A percentile compares a stretch with the other conserved stretches of the same genome.
These are phyloP conservation scores for Papilio glaucus DNA, from an alignment of 1,140 invertebrate genomes.

Conservation along the genomic window DNA sequence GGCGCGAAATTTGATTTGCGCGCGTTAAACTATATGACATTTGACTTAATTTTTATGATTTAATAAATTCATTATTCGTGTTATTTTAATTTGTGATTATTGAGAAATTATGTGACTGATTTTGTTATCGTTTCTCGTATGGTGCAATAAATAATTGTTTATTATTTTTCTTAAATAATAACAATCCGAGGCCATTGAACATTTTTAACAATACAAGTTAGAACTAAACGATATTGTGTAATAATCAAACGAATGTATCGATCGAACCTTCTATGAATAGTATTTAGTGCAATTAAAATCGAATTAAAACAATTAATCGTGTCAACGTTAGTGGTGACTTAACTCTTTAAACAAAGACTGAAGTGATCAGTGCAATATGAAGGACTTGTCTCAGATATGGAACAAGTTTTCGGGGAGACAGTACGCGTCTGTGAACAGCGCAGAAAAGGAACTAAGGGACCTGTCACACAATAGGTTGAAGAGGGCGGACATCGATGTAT, in stretches of 20 bases:
- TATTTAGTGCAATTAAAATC: constrained; percentile 40
- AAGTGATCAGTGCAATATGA: constrained; percentile 77
- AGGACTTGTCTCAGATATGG: constrained; percentile 84
- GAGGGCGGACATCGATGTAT: constrained; percentile 56
- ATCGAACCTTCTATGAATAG: constrained; percentile 24
- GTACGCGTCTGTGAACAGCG: constrained; percentile 78
- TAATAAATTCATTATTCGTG: too few relatives aligned
- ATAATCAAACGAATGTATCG: background rate
- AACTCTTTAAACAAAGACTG: constrained; percentile 14
- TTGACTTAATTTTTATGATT: background rate
- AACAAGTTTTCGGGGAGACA: constrained; percentile 76
- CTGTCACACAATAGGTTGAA: constrained; percentile 61
- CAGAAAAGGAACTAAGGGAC: constrained; percentile 64
- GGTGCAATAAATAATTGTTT: background rate
- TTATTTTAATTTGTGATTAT: too few relatives aligned
- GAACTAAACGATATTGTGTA: background rate
- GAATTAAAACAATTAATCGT: constrained; percentile 29
- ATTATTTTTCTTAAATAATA: background rate
- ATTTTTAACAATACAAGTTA: background rate
- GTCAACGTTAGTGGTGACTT: constrained; percentile 15
- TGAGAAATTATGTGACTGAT: background rate
- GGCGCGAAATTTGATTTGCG: constrained; percentile 24
- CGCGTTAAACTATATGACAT: constrained; percentile 15
- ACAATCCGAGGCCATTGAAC: background rate
- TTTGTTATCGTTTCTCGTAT: background rate